Base-by-base conservation (phyloP, 2,113 vertebrate genomes). In the Phaethornis superciliosus region DNA sequence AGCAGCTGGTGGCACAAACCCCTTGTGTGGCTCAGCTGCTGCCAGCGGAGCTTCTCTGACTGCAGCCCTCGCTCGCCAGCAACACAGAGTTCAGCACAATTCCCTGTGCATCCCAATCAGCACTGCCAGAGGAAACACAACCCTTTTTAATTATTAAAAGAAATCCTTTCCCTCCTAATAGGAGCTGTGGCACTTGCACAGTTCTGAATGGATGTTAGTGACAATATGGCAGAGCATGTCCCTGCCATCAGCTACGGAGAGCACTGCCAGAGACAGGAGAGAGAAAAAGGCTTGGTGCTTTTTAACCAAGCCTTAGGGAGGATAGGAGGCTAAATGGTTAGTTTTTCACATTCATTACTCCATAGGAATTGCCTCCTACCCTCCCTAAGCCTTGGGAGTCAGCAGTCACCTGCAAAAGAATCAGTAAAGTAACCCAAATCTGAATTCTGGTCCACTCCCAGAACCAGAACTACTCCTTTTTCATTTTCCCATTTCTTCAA, bases 101-200 rank as follows among this genome's bases (percentile, higher is more conserved):
- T 78, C 83, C 71, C 89, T 55, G 55, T 4, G 77, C 83, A 9
- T 54, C 81, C 80, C 23, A 77, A 49, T 77, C 83, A 70, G 65
- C 77, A 71, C 56, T 60, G 33, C 14, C 33, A 92, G 52, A 92
- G 44, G 87, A 90, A 91, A 87, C 81, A 40, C 0, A 9, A 81
- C 69, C 71, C 79, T 85, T 79, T 80, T 92, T 49, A 96, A 96
- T 95, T 88, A 93, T 92, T 95, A 63, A 92, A 76, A 76, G 62
- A 85, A 96, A 94, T 88, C 71, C 44, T 85, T 80, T 80, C 69
- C 49, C 58, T 65, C 19, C 32, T 51, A 76, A 60, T 40, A 87
- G 68, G 74, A 90, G 81, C 81, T 54, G 62, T 58, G 58, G 65
- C 81, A 71, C 42, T 70, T 42, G 49, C 42, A 58, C 26, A 71